phyloP scores from a whole-genome alignment of 2,888 invertebrate genomes.

The Epirrhoe alternata region DNA sequence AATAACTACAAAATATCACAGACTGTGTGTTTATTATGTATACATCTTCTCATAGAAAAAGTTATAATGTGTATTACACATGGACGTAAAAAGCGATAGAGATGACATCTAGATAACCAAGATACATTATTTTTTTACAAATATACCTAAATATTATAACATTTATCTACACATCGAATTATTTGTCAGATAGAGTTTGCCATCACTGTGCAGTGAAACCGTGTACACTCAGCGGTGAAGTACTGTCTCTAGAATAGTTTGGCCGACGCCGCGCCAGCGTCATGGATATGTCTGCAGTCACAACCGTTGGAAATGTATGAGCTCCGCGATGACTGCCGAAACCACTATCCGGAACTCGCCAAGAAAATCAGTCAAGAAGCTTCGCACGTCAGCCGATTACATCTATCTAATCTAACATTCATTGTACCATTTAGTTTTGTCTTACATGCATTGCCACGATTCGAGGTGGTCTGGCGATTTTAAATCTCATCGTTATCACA shows the following conservation, averaged over 20 bases:
- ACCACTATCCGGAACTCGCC: conserved; percentile 57
- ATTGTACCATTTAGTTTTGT: conserved; percentile 79
- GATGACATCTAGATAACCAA: conserved; percentile 80
- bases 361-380: conserved; percentile 69
- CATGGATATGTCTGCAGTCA: conserved; percentile 82
- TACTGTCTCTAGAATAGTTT: conserved; percentile 31
- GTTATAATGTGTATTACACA: conserved; percentile 81
- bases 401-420: conserved; percentile 72
- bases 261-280: conserved; percentile 32
- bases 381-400: conserved; percentile 65
- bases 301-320: conserved; percentile 72
- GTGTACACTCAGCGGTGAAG: conserved; percentile 39
- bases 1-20: conserved; percentile 86
- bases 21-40: conserved; percentile 85
- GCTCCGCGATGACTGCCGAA: conserved; percentile 63
- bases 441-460: conserved; percentile 70
- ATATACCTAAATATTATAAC: conserved; percentile 64
- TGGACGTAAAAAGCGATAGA: conserved; percentile 83
- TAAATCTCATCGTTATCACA: conserved; percentile 84
- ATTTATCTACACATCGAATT: conserved; percentile 70
- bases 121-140: conserved; percentile 72
- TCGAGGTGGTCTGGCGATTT: conserved; percentile 67
- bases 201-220: conserved; percentile 62
- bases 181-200: conserved; percentile 76
- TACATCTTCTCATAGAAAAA: conserved; percentile 84